Conservation (phyloP, 2,113 vertebrate species). For the Muntiacus muntjak region DNA sequence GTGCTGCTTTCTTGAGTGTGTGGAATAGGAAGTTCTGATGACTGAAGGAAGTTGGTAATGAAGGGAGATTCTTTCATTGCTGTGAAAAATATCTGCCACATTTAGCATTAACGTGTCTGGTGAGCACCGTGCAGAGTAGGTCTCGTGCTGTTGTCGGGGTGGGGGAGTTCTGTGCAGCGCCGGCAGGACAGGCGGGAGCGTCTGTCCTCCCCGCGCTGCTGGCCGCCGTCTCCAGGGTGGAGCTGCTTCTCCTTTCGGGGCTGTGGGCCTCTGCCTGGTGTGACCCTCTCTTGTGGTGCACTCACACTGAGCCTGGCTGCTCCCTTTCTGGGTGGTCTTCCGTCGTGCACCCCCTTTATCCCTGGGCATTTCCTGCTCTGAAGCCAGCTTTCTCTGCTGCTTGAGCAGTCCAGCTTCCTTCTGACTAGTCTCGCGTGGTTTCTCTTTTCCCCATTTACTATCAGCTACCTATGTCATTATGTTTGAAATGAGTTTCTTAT, state of each 20-base stretch:
- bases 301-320: neutral
- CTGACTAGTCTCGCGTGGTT: neutral
- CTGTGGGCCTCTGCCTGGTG: neutral
- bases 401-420: neutral
- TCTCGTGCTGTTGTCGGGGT: neutral
- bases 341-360: fast-evolving
- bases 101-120: neutral
- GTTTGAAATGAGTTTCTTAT: neutral
- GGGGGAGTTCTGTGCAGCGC: neutral
- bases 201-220: too few relatives aligned
- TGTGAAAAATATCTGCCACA: neutral
- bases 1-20: neutral
- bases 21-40: neutral
- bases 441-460: neutral
- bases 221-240: fast-evolving
- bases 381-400: neutral
- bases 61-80: neutral
- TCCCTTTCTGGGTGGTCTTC: neutral
- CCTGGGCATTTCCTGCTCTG: neutral
- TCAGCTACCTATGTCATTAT: neutral
- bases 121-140: neutral
- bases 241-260: neutral
- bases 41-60: neutral
- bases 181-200: too few relatives aligned
- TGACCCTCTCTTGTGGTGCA: neutral